Evolutionary conservation across 1,140 invertebrate species (phyloP).

Genomic region (Cepaea nemoralis): DNA sequence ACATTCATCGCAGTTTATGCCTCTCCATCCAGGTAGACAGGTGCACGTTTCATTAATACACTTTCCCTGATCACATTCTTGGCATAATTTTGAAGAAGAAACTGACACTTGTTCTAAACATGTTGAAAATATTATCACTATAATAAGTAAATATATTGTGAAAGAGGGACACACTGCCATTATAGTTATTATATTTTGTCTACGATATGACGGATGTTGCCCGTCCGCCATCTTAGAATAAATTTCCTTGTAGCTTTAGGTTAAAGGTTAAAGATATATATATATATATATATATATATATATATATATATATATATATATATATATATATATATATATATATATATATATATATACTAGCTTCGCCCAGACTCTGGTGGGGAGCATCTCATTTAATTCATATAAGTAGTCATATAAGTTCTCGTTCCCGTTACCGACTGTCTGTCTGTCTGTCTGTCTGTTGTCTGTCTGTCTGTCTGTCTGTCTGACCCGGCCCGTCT

Average conservation of each 20-base stretch:
- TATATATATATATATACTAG: no score
- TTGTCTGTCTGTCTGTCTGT: no score
- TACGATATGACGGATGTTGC: not conserved
- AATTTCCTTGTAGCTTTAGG: not conserved
- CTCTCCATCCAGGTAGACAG: constrained; percentile 91
- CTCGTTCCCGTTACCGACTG: no score
- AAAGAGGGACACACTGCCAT: not conserved
- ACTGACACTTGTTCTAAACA: not conserved
- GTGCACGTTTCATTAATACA: constrained; percentile 88
- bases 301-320: constrained; percentile 26
- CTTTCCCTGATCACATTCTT: constrained; percentile 78
- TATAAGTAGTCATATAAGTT: no score
- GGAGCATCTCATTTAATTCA: no score
- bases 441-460: no score
- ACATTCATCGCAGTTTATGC: constrained; percentile 88
- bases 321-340: constrained; percentile 24
- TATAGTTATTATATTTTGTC: not conserved
- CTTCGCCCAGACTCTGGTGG: no score
- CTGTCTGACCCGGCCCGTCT: no score
- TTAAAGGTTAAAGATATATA: constrained; percentile 2
- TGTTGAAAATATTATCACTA: not conserved
- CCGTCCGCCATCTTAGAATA: constrained; percentile 13
- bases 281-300: no score
- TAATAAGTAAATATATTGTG: not conserved
- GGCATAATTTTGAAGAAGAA: constrained; percentile 1